Percentiles rank a stretch among this genome's conserved stretches.
Conservation (phyloP, 2,888 invertebrate species). For the Pimpla rufipes region DNA sequence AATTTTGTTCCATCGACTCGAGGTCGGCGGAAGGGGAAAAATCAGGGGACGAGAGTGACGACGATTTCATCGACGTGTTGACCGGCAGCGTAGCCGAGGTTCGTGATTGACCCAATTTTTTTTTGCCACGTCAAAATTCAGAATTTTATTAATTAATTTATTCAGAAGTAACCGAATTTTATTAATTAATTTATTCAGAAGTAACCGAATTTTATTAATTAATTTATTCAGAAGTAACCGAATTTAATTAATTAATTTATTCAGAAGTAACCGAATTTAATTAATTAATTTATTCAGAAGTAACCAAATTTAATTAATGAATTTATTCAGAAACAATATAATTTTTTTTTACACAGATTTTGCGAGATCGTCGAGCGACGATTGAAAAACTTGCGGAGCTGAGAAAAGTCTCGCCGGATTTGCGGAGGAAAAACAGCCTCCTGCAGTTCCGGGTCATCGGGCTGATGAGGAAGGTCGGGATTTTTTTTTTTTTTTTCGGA, state of each 20-base stretch:
- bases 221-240: too few relatives aligned
- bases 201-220: too few relatives aligned
- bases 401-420: slow-evolving; percentile 57
- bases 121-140: too few relatives aligned
- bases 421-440: slow-evolving; percentile 72
- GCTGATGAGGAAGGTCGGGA: slow-evolving; percentile 68
- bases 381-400: slow-evolving; percentile 70
- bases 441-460: slow-evolving; percentile 71
- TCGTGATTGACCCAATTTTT: slow-evolving; percentile 74
- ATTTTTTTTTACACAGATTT: slow-evolving; percentile 65
- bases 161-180: too few relatives aligned
- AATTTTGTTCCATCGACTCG: slow-evolving; percentile 36
- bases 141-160: background rate
- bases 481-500: slow-evolving; percentile 1
- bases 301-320: too few relatives aligned
- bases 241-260: too few relatives aligned
- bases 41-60: slow-evolving; percentile 71
- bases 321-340: background rate
- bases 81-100: slow-evolving; percentile 76
- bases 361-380: slow-evolving; percentile 70
- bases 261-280: too few relatives aligned
- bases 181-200: too few relatives aligned
- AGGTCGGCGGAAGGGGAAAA: slow-evolving; percentile 69
- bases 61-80: slow-evolving; percentile 59
- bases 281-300: too few relatives aligned